A percentile compares a stretch with the other conserved stretches of the same genome.
Conservation (phyloP, 2,113 vertebrate species). For the Ivindomyrus marchei region DNA sequence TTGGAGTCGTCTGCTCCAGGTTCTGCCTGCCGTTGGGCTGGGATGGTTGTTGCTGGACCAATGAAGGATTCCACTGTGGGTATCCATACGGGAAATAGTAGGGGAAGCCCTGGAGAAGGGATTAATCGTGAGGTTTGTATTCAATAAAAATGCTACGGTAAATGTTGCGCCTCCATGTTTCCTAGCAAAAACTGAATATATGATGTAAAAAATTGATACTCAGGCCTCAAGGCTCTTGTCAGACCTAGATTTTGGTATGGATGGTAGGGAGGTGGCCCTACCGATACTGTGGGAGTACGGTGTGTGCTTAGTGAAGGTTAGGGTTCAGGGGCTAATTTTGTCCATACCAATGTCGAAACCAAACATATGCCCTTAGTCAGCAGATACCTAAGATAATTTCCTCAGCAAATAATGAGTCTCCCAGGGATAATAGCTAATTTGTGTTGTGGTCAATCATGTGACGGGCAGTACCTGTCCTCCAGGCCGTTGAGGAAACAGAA, state of each 20-base stretch:
- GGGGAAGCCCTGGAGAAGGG: slow-evolving; percentile 45
- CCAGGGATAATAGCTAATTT: not conserved
- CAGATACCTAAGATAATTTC: not conserved
- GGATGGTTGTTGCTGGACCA: slow-evolving; percentile 43
- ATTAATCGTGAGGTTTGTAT: not conserved
- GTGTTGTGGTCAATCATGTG: not conserved
- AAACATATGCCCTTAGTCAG: not conserved
- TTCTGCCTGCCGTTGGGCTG: slow-evolving; percentile 43
- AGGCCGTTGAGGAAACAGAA: slow-evolving; percentile 33
- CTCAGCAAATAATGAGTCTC: not conserved
- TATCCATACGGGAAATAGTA: slow-evolving; percentile 57
- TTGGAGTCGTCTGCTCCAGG: slow-evolving; percentile 48
- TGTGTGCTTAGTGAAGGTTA: not conserved
- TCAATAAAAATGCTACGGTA: not conserved
- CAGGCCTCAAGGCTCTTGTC: not conserved
- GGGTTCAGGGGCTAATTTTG: not conserved
- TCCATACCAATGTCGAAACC: not conserved
- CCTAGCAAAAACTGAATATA: not conserved
- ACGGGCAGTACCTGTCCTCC: slow-evolving; percentile 50
- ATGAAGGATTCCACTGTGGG: slow-evolving; percentile 46
- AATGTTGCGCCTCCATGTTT: not conserved
- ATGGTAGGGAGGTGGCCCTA: not conserved
- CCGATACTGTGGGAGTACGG: not conserved
- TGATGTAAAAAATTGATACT: not conserved
- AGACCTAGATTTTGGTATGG: not conserved